Conservation (phyloP, 1,140 invertebrate species). For the Pseudoatta argentina region DNA sequence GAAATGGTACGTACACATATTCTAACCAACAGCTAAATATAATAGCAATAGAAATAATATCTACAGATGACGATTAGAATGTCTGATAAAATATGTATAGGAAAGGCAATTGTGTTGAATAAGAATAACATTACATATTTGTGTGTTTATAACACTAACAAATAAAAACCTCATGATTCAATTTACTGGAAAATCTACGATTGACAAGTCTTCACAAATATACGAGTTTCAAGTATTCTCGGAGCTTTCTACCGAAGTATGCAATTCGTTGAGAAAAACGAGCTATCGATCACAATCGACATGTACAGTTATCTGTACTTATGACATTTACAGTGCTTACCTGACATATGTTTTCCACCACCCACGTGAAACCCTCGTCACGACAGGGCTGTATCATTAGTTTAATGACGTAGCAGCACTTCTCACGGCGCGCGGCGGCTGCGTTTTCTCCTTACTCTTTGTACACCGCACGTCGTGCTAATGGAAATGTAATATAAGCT, state of each 20-base stretch:
- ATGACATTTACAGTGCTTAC: not conserved
- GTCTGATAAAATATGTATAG: not conserved
- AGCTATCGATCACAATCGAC: slow-evolving; percentile 36
- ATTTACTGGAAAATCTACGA: not conserved
- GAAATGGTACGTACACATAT: not conserved
- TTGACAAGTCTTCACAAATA: not conserved
- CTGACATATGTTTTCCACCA: slow-evolving; percentile 46
- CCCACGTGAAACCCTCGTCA: slow-evolving; percentile 44
- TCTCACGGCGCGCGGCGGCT: slow-evolving; percentile 2
- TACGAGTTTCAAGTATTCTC: not conserved
- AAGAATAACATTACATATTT: not conserved
- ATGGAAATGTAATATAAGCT: slow-evolving; percentile 74
- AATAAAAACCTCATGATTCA: not conserved
- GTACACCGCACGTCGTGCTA: slow-evolving; percentile 72
- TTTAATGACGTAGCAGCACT: slow-evolving; percentile 30
- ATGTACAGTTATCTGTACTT: not conserved
- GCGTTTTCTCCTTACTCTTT: slow-evolving; percentile 61
- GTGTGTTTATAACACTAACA: not conserved
- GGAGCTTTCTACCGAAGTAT: slow-evolving; percentile 7
- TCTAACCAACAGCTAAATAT: not conserved
- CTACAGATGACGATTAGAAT: not conserved
- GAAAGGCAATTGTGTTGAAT: not conserved
- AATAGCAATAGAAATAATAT: not conserved
- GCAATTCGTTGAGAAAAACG: slow-evolving; percentile 23
- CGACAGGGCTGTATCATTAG: slow-evolving; percentile 63